Percentiles rank a stretch among this genome's conserved stretches.
These are phyloP conservation scores for Agriopis leucophaearia DNA, from an alignment of 2,888 invertebrate species.

Conservation along the genomic window DNA sequence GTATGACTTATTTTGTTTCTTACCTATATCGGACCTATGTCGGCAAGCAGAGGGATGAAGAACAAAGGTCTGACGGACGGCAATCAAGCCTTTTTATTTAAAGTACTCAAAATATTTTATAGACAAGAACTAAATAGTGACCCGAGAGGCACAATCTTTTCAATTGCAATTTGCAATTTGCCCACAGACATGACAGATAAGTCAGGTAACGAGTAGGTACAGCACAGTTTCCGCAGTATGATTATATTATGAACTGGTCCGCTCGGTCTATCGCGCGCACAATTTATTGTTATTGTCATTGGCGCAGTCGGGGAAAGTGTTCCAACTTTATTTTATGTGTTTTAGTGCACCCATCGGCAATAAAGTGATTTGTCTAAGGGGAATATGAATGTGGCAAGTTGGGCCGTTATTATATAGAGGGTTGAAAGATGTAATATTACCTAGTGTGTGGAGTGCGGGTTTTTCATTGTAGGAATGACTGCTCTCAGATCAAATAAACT, in stretches of 20 bases:
- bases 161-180: too few relatives aligned
- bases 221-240: background rate
- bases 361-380: slow-evolving; percentile 75
- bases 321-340: slow-evolving; percentile 61
- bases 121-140: too few relatives aligned
- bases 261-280: slow-evolving; percentile 38
- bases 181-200: background rate
- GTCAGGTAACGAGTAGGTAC: background rate
- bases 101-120: too few relatives aligned
- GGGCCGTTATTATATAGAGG: slow-evolving; percentile 41
- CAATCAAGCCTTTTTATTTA: too few relatives aligned
- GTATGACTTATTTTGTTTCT: too few relatives aligned
- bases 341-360: slow-evolving; percentile 70
- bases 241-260: slow-evolving; percentile 44
- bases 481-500: background rate
- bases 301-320: slow-evolving; percentile 66
- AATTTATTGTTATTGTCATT: slow-evolving; percentile 83
- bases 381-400: slow-evolving; percentile 44
- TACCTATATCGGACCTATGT: too few relatives aligned
- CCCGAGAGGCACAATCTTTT: too few relatives aligned
- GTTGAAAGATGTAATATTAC: background rate
- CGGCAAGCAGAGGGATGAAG: too few relatives aligned
- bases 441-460: background rate
- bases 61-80: too few relatives aligned
- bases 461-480: background rate